Percentiles rank a stretch among this genome's conserved stretches.
Conservation (phyloP, 2,113 vertebrate species). For the Oophaga pumilio region DNA sequence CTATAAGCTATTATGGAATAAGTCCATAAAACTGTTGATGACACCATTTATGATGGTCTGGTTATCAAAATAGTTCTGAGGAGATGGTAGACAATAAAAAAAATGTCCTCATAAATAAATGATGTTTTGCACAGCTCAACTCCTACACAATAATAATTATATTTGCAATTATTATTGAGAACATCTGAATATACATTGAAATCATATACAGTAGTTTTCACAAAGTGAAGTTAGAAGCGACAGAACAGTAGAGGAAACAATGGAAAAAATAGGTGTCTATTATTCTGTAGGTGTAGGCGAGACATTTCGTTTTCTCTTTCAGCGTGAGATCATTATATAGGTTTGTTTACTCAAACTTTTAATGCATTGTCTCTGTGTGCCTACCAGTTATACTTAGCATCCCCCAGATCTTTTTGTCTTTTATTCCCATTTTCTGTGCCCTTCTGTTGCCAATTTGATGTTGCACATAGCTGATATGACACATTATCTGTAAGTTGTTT, state of each 20-base stretch:
- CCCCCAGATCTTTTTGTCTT: slow-evolving; percentile 24
- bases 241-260: background rate
- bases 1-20: too few species aligned
- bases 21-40: too few species aligned
- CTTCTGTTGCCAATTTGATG: slow-evolving; percentile 49
- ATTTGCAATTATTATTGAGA: background rate
- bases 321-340: slow-evolving; percentile 15
- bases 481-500: slow-evolving; percentile 46
- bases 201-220: background rate
- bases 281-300: slow-evolving; percentile 17
- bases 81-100: too few species aligned
- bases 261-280: background rate
- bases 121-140: too few species aligned
- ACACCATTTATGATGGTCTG: too few species aligned
- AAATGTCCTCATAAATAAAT: too few species aligned
- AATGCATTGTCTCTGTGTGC: slow-evolving; percentile 40
- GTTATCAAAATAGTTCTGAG: too few species aligned
- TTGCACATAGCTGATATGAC: slow-evolving; percentile 47
- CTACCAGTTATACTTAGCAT: slow-evolving; percentile 31
- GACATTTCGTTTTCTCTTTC: background rate
- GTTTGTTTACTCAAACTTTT: slow-evolving; percentile 26
- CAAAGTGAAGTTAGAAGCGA: background rate
- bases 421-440: slow-evolving; percentile 18
- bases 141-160: too few species aligned
- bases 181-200: background rate